Evolutionary conservation across 2,888 invertebrate genomes (phyloP), one percentile per base, ranked within the genome.

Genomic region (Aphidoletes aphidimyza): DNA sequence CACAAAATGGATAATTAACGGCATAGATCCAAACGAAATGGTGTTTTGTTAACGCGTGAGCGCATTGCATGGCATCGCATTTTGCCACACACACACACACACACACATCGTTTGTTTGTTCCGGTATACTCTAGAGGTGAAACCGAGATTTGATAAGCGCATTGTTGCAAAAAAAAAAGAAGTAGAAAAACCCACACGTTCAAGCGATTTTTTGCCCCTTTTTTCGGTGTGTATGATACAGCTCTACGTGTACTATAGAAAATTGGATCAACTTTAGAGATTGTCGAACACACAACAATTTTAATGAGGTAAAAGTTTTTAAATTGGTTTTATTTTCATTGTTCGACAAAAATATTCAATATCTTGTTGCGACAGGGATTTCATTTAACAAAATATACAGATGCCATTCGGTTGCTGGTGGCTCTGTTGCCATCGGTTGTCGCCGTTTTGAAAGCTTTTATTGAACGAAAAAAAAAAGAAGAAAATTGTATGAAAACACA

Each of bases 241-340:
- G 34, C 3, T 30, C 30, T 1, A 69, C 34, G 30, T 54, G 69
- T 69, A 69, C 69, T 69, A 69, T 69, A 54, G 30, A 69, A 69
- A 69, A 69, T 69, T 69, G 26, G 69, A 69, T 69, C 69, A 69
- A 69, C 69, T 69, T 69, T 69, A 69, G 69, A 69, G 69, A 69
- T 69, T 69, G 69, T 69, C 69, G 69, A 69, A 69, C 69, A 69
- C 69, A 69, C 69, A 69, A 69, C 34, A 69, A 69, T 69, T 69
- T 69, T 69, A 69, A 69, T 69, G 69, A 69, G 69, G 69, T 69
- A 69, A 69, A 69, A 69, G 69, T 69, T 69, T 69, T 69, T 34
- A 69, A 69, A 69, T 69, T 69, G 69, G 69, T 69, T 69, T 69
- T 69, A 69, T 69, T 69, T 69, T 69, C 69, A 69, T 69, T 69